phyloP scores from a whole-genome alignment of 2,113 vertebrate genomes.

The Lontra canadensis region DNA sequence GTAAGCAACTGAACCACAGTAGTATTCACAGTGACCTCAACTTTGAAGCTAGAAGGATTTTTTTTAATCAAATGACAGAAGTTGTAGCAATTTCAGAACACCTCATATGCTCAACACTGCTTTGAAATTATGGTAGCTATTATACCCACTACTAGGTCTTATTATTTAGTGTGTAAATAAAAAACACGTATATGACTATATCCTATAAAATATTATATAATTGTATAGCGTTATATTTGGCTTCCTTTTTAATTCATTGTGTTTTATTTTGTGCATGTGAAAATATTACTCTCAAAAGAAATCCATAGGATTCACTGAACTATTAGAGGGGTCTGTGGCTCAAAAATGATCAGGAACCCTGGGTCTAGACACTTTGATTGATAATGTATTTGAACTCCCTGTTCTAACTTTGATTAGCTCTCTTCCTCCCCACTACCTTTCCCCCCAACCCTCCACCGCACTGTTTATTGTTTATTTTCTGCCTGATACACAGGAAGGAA shows the following conservation, averaged over 20 bases:
- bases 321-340: background rate
- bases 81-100: background rate
- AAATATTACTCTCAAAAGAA: conserved; percentile 47
- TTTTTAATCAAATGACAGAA: conserved; percentile 27
- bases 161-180: conserved; percentile 35
- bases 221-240: background rate
- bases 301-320: background rate
- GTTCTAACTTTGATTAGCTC: conserved; percentile 36
- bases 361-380: background rate
- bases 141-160: background rate
- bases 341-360: background rate
- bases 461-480: conserved; percentile 38
- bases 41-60: background rate
- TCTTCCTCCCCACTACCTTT: background rate
- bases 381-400: conserved; percentile 30
- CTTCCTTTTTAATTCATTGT: conserved; percentile 7
- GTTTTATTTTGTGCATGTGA: conserved; percentile 29
- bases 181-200: background rate
- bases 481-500: background rate
- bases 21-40: background rate
- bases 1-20: background rate
- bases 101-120: background rate
- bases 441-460: no score
- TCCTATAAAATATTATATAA: background rate
- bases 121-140: conserved; percentile 42